These are phyloP conservation scores for Myripristis murdjan DNA, from an alignment of 2,797 vertebrate genomes.

Conservation along the genomic window DNA sequence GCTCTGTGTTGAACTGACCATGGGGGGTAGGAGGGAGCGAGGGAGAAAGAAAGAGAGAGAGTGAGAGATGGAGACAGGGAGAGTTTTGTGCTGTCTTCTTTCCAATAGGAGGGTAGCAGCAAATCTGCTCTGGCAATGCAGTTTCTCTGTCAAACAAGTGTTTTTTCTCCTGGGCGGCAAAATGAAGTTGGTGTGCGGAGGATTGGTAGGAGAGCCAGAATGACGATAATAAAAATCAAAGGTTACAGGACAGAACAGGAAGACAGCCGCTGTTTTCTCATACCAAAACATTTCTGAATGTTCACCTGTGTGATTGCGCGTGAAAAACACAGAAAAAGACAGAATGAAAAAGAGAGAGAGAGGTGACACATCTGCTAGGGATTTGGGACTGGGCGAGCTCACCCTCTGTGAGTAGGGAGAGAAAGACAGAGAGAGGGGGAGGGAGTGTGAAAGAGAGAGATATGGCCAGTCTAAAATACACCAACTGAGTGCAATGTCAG, in stretches of 20 bases:
- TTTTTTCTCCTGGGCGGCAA: background rate
- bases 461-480: constrained; percentile 40
- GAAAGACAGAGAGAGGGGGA: constrained; percentile 12
- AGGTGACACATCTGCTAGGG: constrained; percentile 60
- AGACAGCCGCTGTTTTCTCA: background rate
- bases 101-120: constrained; percentile 27
- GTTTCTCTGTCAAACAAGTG: background rate
- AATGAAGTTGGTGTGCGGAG: background rate
- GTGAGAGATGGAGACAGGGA: constrained; percentile 61
- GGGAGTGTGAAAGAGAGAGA: constrained; percentile 36
- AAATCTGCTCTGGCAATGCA: constrained; percentile 34
- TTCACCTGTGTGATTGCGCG: constrained; percentile 7
- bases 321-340: background rate
- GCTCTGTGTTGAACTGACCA: constrained; percentile 65
- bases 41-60: constrained; percentile 41
- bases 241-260: constrained; percentile 1
- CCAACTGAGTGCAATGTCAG: constrained; percentile 56
- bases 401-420: constrained; percentile 48
- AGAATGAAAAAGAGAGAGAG: background rate
- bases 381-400: constrained; percentile 58
- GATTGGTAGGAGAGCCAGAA: constrained; percentile 4
- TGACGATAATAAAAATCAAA: background rate
- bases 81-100: constrained; percentile 54
- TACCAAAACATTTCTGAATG: background rate
- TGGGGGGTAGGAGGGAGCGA: constrained; percentile 61